A percentile compares a stretch with the other conserved stretches of the same genome.
Evolutionary conservation across 2,888 invertebrate species (phyloP).

Genomic region (Schizotus pectinicornis): DNA sequence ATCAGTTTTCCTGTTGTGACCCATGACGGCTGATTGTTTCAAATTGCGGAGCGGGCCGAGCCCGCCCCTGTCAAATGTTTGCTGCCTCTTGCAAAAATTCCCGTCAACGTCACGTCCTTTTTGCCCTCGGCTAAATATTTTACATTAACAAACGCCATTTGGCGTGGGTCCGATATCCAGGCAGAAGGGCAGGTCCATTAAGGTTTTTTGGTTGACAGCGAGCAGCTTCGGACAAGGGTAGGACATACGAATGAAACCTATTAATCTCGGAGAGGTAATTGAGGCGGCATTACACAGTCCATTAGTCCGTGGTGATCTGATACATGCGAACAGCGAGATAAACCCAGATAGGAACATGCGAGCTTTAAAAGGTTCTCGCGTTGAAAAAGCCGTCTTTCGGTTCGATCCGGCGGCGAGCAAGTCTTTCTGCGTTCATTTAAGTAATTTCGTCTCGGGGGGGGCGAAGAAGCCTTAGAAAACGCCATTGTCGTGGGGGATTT

Average conservation of each 20-base stretch:
- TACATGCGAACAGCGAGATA: constrained; percentile 39
- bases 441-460: background rate
- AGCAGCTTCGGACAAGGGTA: constrained; percentile 35
- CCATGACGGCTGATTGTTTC: no score
- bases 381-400: constrained; percentile 36
- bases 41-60: no score
- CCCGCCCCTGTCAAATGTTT: background rate
- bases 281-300: constrained; percentile 42
- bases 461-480: background rate
- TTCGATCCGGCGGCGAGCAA: constrained; percentile 26
- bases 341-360: constrained; percentile 33
- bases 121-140: constrained; percentile 21
- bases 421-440: constrained; percentile 18
- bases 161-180: constrained; percentile 6
- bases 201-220: constrained; percentile 36
- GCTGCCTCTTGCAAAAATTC: constrained; percentile 13
- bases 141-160: constrained; percentile 27
- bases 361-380: constrained; percentile 33
- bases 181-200: constrained; percentile 30
- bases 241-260: constrained; percentile 40
- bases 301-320: constrained; percentile 41
- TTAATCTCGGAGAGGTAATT: constrained; percentile 41
- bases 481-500: background rate
- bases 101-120: constrained; percentile 6
- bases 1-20: no score